A percentile compares a stretch with the other conserved stretches of the same genome.
phyloP scores from a whole-genome alignment of 1,140 invertebrate genomes.

The Harpegnathos saltator region DNA sequence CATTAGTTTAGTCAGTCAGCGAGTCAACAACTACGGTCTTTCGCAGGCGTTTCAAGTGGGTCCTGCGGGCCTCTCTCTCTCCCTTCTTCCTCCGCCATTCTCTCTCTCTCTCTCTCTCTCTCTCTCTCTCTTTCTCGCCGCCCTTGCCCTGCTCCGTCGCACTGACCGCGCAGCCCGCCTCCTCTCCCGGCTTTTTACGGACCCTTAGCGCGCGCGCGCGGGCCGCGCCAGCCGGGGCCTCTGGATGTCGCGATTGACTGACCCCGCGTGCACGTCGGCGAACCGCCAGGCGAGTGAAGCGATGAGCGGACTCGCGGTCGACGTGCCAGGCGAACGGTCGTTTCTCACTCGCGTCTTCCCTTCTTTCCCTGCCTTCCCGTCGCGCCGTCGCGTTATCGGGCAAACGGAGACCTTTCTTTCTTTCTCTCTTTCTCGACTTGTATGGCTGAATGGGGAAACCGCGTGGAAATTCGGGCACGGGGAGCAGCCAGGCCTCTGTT shows the following conservation, averaged over 20 bases:
- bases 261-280: constrained; percentile 29
- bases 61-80: constrained; percentile 42
- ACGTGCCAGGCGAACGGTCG: constrained; percentile 12
- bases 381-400: too few relatives aligned
- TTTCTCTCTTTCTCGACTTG: too few relatives aligned
- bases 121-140: background rate
- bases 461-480: too few relatives aligned
- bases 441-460: too few relatives aligned
- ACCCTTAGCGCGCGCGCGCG: constrained; percentile 49
- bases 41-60: constrained; percentile 72
- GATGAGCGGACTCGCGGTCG: constrained; percentile 29
- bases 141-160: too few relatives aligned
- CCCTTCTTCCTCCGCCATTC: too few relatives aligned
- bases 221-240: constrained; percentile 49
- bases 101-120: too few relatives aligned
- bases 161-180: background rate
- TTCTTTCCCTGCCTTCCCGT: too few relatives aligned
- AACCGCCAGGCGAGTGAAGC: constrained; percentile 14
- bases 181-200: constrained; percentile 56
- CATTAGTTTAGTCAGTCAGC: constrained; percentile 84
- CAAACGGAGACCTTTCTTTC: too few relatives aligned
- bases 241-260: constrained; percentile 28
- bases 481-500: too few relatives aligned
- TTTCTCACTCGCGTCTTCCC: background rate
- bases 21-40: constrained; percentile 81